Evolutionary conservation across 1,140 invertebrate species (phyloP).

Genomic region (Cheumatopsyche charites): DNA sequence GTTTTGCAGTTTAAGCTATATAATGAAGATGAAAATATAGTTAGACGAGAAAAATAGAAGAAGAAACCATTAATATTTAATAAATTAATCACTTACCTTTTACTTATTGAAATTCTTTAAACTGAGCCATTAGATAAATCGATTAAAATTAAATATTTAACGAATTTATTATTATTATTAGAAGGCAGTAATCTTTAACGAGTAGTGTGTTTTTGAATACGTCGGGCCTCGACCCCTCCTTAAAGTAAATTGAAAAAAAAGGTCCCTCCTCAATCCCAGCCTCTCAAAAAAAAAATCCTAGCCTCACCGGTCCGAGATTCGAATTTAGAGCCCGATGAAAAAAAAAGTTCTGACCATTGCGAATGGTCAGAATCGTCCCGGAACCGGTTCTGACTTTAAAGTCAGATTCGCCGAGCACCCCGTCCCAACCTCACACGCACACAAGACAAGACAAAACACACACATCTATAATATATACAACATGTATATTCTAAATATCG

Average conservation of each 20-base stretch:
- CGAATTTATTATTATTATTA: conserved; percentile 43
- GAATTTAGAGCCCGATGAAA: too few species aligned
- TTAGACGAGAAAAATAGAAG: conserved; percentile 35
- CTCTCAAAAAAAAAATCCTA: too few species aligned
- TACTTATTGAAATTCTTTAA: conserved; percentile 43
- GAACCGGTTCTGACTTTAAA: too few species aligned
- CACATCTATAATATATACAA: too few species aligned
- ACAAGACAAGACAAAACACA: too few species aligned
- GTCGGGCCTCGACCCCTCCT: conserved; percentile 2
- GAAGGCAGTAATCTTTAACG: conserved; percentile 39
- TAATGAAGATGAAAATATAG: conserved; percentile 12
- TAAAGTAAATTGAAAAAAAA: conserved; percentile 12
- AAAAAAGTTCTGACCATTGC: too few species aligned
- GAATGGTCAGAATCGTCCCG: too few species aligned
- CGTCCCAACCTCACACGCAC: too few species aligned
- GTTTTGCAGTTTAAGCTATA: conserved; percentile 38
- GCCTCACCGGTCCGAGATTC: not conserved
- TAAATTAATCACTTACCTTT: conserved; percentile 41
- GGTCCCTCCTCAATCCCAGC: not conserved
- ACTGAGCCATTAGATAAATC: conserved; percentile 47
- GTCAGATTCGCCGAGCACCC: too few species aligned
- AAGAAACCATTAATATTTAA: conserved; percentile 40
- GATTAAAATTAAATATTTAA: conserved; percentile 37
- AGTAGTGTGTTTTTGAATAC: conserved; percentile 36
- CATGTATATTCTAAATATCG: too few species aligned